Evolutionary conservation across 1,140 invertebrate genomes (phyloP), one percentile per base, ranked within the genome.

Genomic region (Phthorimaea operculella): DNA sequence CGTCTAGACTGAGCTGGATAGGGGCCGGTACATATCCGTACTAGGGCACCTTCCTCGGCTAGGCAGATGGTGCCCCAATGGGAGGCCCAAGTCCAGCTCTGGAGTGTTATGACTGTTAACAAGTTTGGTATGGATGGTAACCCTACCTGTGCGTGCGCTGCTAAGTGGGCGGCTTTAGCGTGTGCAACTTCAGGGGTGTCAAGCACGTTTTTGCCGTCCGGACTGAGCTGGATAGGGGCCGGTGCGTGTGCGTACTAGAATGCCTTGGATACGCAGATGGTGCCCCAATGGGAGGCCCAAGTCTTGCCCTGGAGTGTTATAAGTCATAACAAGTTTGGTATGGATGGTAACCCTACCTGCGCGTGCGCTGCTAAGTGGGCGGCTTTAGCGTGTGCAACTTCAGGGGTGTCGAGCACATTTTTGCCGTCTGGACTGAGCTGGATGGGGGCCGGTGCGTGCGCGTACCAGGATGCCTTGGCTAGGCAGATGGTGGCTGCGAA

Each of bases 161-260:
- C 79, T 7, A 74, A 60, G 54, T 86, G 83, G 4, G 83, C 80
- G 14, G 79, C 79, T 54, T 83, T 84, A 48, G 83, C 83, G 70
- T 86, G 83, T 10, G 81, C 76, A 15, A 86, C 83, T 63, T 86
- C 83, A n/a, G 83, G 83, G 6, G 83, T 86, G 66, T 86, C 83
- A 21, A 78, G 60, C 53, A 86, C 66, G 58, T 77, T 79, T 49
- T 84, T 77, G 63, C 83, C 83, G 52, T 85, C 83, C 6, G 74
- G 72, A 34, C 76, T 84, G 12, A 85, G 75, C 59, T 84, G 79
- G 55, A 86, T 70, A 55, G 69, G 78, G 6, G 83, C 83, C 33
- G 77, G 74, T 12, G 77, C 63, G 39, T 78, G 79, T 34, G 79
- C 68, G 68, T 82, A 84, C 64, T 63, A 78, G n/a, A 85, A 84